These are phyloP conservation scores for Amaurobius ferox DNA, from an alignment of 2,888 invertebrate species.

Conservation along the genomic window DNA sequence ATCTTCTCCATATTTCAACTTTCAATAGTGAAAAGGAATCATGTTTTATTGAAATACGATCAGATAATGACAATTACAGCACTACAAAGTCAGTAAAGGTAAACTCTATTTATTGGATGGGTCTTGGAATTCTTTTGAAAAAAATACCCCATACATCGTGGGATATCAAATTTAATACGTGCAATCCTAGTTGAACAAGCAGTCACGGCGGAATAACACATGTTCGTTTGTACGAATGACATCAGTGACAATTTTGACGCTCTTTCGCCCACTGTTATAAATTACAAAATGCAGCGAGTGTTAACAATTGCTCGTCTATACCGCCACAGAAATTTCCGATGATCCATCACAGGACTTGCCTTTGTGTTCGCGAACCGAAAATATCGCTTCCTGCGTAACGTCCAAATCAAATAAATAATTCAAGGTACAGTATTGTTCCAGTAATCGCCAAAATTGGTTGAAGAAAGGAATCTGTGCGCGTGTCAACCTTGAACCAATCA, in stretches of 20 bases:
- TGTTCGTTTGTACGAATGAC: neutral
- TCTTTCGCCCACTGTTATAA: constrained; percentile 29
- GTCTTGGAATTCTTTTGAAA: neutral
- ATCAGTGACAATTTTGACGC: constrained; percentile 12
- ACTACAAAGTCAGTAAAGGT: too few species aligned
- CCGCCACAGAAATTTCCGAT: constrained; percentile 32
- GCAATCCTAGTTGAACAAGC: neutral
- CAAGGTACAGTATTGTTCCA: constrained; percentile 62
- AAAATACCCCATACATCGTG: neutral
- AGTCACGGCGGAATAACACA: neutral
- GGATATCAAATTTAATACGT: neutral
- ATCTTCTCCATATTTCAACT: too few species aligned
- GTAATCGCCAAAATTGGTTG: constrained; percentile 66
- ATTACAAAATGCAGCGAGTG: constrained; percentile 47
- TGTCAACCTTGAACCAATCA: constrained; percentile 68
- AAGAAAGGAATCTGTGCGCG: constrained; percentile 55
- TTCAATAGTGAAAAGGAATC: too few species aligned
- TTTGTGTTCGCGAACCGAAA: constrained; percentile 46
- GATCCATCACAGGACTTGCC: constrained; percentile 40
- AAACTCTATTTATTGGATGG: too few species aligned
- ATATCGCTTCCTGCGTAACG: constrained; percentile 62
- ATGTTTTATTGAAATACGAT: too few species aligned
- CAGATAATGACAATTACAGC: too few species aligned
- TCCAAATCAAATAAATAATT: constrained; percentile 62
- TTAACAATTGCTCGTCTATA: constrained; percentile 41